phyloP scores from a whole-genome alignment of 2,113 vertebrate species.

The Taurulus bubalis region DNA sequence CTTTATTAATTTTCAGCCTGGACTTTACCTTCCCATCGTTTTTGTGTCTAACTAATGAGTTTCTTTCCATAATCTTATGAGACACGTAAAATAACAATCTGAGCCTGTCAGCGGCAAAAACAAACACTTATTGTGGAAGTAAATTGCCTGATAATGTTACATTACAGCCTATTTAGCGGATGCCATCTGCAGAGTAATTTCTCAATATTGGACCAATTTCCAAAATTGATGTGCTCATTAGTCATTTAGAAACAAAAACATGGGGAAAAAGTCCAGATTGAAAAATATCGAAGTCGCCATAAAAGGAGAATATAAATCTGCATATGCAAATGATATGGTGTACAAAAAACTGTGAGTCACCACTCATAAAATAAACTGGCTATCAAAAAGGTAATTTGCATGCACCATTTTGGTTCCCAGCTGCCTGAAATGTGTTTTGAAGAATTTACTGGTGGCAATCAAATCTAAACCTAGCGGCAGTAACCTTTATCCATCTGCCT shows the following conservation, averaged over 20 bases:
- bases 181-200: no score
- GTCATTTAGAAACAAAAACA: not conserved
- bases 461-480: not conserved
- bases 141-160: not conserved
- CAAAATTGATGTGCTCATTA: not conserved
- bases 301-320: not conserved
- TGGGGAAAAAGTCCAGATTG: not conserved
- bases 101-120: not conserved
- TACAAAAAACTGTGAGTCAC: not conserved
- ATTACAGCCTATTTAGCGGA: not conserved
- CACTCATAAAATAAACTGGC: not conserved
- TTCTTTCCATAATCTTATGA: not conserved
- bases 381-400: not conserved
- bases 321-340: not conserved
- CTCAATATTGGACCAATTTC: no score
- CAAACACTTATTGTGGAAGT: not conserved
- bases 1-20: not conserved
- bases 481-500: not conserved
- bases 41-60: not conserved
- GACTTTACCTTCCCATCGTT: not conserved
- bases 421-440: not conserved
- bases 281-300: not conserved
- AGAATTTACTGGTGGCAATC: not conserved
- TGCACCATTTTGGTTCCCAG: not conserved
- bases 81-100: no score